Evolutionary conservation across 2,888 invertebrate species (phyloP).

Genomic region (Prostheceraeus crozeri): DNA sequence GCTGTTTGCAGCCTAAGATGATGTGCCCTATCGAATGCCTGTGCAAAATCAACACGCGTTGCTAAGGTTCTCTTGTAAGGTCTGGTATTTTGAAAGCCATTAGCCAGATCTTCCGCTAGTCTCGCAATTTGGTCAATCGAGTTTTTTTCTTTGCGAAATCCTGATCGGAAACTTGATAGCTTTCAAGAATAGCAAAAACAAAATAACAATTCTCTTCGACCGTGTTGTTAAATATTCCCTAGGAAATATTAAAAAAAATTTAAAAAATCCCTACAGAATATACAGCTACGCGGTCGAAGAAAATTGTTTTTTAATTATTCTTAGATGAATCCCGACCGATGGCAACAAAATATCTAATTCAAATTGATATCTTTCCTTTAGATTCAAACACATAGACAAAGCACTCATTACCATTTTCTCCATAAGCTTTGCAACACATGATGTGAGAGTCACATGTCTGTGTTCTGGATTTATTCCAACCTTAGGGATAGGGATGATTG

Average conservation of each 20-base stretch:
- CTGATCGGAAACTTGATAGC: conserved; percentile 3
- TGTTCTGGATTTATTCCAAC: background rate
- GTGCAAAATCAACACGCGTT: conserved; percentile 19
- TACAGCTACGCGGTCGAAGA: too few species aligned
- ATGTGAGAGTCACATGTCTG: conserved; percentile 26
- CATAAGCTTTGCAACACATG: conserved; percentile 24
- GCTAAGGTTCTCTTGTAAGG: conserved; percentile 21
- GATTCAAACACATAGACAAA: too few species aligned
- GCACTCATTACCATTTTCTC: background rate
- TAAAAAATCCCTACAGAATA: too few species aligned
- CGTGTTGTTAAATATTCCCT: too few species aligned
- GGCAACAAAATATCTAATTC: too few species aligned
- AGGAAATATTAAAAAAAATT: too few species aligned
- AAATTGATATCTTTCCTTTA: too few species aligned
- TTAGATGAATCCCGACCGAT: too few species aligned
- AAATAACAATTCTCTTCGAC: too few species aligned
- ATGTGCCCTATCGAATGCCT: conserved; percentile 24
- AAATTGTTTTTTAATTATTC: too few species aligned
- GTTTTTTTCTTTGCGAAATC: conserved; percentile 9
- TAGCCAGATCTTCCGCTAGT: conserved; percentile 1
- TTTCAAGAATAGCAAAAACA: too few species aligned
- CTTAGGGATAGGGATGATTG: conserved; percentile 21
- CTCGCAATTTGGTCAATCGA: conserved; percentile 20
- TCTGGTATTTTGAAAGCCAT: conserved; percentile 18
- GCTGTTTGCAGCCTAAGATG: conserved; percentile 6